Evolutionary conservation across 1,140 invertebrate genomes (phyloP).

Genomic region (Varroa destructor): DNA sequence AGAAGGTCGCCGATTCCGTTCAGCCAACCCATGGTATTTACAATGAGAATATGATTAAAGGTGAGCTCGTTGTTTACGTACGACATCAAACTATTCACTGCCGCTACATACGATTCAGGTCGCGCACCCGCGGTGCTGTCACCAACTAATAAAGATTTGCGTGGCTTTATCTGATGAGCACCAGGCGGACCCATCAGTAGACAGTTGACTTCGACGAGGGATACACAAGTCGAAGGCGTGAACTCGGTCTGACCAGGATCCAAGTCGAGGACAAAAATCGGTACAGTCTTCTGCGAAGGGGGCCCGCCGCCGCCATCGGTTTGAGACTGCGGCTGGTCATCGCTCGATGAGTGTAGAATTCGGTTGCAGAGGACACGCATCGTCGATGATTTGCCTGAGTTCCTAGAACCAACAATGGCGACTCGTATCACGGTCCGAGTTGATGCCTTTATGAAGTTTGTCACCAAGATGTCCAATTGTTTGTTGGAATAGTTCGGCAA

Average conservation of each 20-base stretch:
- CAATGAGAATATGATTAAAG: constrained; percentile 11
- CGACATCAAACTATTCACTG: neutral
- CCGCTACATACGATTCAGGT: constrained; percentile 1
- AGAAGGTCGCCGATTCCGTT: constrained; percentile 7
- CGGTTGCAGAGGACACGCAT: constrained; percentile 15
- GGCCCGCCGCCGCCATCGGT: too few relatives aligned
- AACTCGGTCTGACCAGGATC: constrained; percentile 71
- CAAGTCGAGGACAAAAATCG: constrained; percentile 52
- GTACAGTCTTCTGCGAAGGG: neutral
- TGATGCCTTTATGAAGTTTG: neutral
- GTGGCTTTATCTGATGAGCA: constrained; percentile 52
- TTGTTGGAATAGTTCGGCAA: neutral
- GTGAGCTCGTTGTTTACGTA: neutral
- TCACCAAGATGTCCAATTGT: neutral
- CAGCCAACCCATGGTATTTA: constrained; percentile 23
- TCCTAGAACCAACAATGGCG: neutral
- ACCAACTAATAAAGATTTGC: constrained; percentile 40
- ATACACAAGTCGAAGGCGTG: constrained; percentile 55
- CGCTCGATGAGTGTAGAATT: neutral
- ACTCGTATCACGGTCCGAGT: neutral
- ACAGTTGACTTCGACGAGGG: constrained; percentile 48
- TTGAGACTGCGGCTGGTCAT: too few relatives aligned
- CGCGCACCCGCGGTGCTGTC: constrained; percentile 1
- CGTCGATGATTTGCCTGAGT: constrained; percentile 14
- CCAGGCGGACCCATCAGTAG: constrained; percentile 62